Conservation (phyloP, 2,113 vertebrate species). For the Tichodroma muraria region DNA sequence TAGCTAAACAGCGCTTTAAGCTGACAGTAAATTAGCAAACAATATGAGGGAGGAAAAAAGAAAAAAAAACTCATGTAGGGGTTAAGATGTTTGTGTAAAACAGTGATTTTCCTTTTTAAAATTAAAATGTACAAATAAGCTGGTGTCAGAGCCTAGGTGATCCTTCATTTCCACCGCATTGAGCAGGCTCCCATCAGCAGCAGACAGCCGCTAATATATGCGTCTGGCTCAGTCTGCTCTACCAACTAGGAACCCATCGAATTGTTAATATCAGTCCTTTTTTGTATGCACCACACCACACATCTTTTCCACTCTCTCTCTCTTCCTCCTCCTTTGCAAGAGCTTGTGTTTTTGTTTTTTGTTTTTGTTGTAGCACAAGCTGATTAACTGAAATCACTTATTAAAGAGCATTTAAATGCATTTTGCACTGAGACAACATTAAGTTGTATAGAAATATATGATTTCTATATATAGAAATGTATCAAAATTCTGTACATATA, state of each 20-base stretch:
- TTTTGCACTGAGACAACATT: constrained; percentile 23
- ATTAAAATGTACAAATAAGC: constrained; percentile 77
- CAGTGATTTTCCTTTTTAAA: constrained; percentile 71
- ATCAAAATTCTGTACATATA: not conserved
- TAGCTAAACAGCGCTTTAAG: constrained; percentile 49
- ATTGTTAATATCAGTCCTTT: constrained; percentile 87
- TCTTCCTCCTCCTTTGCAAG: constrained; percentile 75
- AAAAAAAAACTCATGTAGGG: constrained; percentile 37
- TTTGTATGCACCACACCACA: constrained; percentile 89
- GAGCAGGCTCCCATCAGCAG: constrained; percentile 81
- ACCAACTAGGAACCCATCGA: constrained; percentile 81
- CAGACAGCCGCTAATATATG: constrained; percentile 96
- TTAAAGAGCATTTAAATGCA: constrained; percentile 68
- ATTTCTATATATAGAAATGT: not conserved
- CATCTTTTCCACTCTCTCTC: constrained; percentile 74
- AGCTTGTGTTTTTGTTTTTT: constrained; percentile 64
- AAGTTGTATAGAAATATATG: not conserved
- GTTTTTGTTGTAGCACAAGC: constrained; percentile 76
- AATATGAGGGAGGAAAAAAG: constrained; percentile 23
- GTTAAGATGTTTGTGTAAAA: constrained; percentile 67
- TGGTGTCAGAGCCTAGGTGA: constrained; percentile 72
- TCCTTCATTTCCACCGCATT: constrained; percentile 83
- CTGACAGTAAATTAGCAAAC: constrained; percentile 65
- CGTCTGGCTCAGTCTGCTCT: constrained; percentile 92
- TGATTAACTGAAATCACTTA: constrained; percentile 82